Evolutionary conservation across 2,113 vertebrate species (phyloP), one percentile per base, ranked within the genome.

Genomic region (Clupea harengus): DNA sequence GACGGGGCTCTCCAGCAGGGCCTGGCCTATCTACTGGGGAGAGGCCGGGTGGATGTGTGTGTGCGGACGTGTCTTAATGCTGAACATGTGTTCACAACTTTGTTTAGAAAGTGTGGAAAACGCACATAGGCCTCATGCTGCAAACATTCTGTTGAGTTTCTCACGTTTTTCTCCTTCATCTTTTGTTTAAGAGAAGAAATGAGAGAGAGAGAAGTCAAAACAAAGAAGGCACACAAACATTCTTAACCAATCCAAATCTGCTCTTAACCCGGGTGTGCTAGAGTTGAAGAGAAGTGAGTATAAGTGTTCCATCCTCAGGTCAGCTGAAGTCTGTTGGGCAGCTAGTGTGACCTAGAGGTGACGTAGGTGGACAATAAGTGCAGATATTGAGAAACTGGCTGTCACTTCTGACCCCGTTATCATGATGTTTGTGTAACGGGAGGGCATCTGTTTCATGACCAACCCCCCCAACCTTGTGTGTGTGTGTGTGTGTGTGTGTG

Each of bases 381-480:
- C 25, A 15, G 28, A 25, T 64, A 25, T 75, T 75, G 81, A n/a
- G 81, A 82, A 52, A 82, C 57, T 75, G 47, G 39, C n/a, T 20
- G 45, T 54, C 60, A 81, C 84, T 84, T 78, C 84, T 85, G 49
- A 25, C 82, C 84, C 81, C 47, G 87, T 83, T 87, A 80, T 28
- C 85, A 80, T 28, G 39, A 28, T 83, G 45, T n/a, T 88, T 88
- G 87, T 85, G 84, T 57, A 87, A 87, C 28, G 60, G 17, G 44
- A 45, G 46, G 85, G 25, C 75, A 47, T 83, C 80, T 83, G 50
- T 82, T 64, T 72, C 75, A 83, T 15, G 25, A 88, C 80, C 82
- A 85, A 83, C 86, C 87, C 85, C 86, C 87, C 85, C 45, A 87
- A 80, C 78, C 64, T 80, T 25, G 49, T 85, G 28, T 84, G 87